A percentile compares a stretch with the other conserved stretches of the same genome.
Evolutionary conservation across 2,113 vertebrate genomes (phyloP).

Genomic region (Pelecanus crispus): DNA sequence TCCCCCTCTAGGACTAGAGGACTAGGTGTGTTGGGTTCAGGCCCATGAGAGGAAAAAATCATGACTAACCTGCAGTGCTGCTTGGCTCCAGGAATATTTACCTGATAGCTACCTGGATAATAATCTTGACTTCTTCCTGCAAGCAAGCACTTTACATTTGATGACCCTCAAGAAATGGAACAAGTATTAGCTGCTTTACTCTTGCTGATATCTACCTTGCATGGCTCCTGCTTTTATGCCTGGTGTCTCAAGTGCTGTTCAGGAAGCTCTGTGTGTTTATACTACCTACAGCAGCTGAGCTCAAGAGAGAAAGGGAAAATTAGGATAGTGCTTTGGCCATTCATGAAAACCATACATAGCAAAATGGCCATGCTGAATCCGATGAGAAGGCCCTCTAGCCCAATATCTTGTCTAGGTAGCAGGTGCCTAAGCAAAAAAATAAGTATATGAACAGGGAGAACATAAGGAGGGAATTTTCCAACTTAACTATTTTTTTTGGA

Average conservation of each 20-base stretch:
- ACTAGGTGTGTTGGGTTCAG: neutral
- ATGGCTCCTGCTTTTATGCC: neutral
- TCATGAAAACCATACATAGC: neutral
- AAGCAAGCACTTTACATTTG: neutral
- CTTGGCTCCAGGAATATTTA: neutral
- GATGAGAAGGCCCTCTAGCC: neutral
- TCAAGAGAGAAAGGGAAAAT: neutral
- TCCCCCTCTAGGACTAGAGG: neutral
- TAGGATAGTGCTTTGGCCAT: neutral
- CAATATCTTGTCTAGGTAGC: neutral
- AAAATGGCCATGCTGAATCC: neutral
- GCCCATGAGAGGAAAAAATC: neutral
- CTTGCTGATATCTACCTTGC: neutral
- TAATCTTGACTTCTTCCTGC: neutral
- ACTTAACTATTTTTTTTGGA: constrained; percentile 2
- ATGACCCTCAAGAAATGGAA: neutral
- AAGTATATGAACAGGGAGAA: neutral
- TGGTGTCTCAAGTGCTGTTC: neutral
- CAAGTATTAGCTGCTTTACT: neutral
- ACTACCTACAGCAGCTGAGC: neutral
- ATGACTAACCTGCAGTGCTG: neutral
- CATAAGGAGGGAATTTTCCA: neutral
- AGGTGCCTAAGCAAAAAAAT: neutral
- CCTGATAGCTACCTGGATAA: neutral
- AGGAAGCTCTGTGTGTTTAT: neutral